phyloP scores from a whole-genome alignment of 2,797 vertebrate genomes.

The Smutsia gigantea region DNA sequence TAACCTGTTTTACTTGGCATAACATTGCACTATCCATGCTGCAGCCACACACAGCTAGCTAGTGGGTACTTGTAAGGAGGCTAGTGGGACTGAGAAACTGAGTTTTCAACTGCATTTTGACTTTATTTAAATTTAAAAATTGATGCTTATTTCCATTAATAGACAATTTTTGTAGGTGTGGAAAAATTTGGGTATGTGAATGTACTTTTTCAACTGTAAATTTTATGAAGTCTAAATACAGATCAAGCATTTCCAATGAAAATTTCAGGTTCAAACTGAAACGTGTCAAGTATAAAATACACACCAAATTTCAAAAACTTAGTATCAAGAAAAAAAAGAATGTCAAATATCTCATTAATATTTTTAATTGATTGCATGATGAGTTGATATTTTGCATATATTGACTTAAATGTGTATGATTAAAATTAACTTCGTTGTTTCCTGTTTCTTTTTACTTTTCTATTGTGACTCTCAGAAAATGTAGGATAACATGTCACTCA shows the following conservation, averaged over 20 bases:
- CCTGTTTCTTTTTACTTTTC: conserved; percentile 4
- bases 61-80: neutral
- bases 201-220: conserved; percentile 31
- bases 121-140: conserved; percentile 18
- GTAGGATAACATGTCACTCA: neutral
- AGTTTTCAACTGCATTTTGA: conserved; percentile 26
- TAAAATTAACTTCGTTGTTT: conserved; percentile 34
- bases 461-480: neutral
- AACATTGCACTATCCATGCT: neutral
- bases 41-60: neutral
- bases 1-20: neutral
- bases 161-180: neutral
- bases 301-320: conserved; percentile 43
- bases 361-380: conserved; percentile 43
- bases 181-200: neutral
- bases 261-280: conserved; percentile 54
- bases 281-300: conserved; percentile 49
- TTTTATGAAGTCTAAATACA: conserved; percentile 62
- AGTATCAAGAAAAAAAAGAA: neutral
- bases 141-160: conserved; percentile 1
- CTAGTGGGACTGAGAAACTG: neutral
- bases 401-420: neutral
- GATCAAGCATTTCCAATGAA: conserved; percentile 47
- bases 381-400: neutral
- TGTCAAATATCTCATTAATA: neutral